These are phyloP conservation scores for Rosalia funebris DNA, from an alignment of 2,888 invertebrate species.

Conservation along the genomic window DNA sequence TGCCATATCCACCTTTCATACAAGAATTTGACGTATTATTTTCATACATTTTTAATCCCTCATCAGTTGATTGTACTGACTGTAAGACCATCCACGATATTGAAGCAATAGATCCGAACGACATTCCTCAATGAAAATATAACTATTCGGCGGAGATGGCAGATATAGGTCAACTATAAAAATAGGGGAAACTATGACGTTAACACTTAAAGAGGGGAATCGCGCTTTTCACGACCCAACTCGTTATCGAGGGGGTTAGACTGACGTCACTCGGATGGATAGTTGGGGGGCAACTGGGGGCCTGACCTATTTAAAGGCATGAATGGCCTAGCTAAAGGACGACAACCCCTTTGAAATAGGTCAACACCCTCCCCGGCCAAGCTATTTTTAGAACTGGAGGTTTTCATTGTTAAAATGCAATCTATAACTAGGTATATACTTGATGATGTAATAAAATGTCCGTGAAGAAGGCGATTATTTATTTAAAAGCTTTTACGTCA, in stretches of 20 bases:
- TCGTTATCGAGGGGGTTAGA: slow-evolving; percentile 26
- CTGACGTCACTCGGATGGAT: slow-evolving; percentile 32
- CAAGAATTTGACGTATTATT: too few species aligned
- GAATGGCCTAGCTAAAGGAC: slow-evolving; percentile 56
- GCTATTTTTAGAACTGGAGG: slow-evolving; percentile 50
- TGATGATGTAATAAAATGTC: too few species aligned
- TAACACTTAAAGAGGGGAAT: slow-evolving; percentile 26
- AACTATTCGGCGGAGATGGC: not conserved
- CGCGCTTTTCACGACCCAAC: slow-evolving; percentile 9
- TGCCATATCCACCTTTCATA: too few species aligned
- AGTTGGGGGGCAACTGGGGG: slow-evolving; percentile 26
- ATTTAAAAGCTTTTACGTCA: too few species aligned
- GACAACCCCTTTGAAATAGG: slow-evolving; percentile 55
- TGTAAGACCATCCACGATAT: too few species aligned
- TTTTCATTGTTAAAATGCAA: slow-evolving; percentile 40
- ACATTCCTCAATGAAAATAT: not conserved
- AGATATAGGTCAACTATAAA: slow-evolving; percentile 22
- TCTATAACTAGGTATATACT: not conserved
- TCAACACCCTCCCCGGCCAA: slow-evolving; percentile 47
- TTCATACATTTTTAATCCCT: too few species aligned
- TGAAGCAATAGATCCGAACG: too few species aligned
- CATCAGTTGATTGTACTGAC: too few species aligned
- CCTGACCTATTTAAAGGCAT: slow-evolving; percentile 49
- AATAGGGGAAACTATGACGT: slow-evolving; percentile 29
- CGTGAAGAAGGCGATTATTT: too few species aligned